Evolutionary conservation across 2,113 vertebrate species (phyloP).

Genomic region (Parus major): DNA sequence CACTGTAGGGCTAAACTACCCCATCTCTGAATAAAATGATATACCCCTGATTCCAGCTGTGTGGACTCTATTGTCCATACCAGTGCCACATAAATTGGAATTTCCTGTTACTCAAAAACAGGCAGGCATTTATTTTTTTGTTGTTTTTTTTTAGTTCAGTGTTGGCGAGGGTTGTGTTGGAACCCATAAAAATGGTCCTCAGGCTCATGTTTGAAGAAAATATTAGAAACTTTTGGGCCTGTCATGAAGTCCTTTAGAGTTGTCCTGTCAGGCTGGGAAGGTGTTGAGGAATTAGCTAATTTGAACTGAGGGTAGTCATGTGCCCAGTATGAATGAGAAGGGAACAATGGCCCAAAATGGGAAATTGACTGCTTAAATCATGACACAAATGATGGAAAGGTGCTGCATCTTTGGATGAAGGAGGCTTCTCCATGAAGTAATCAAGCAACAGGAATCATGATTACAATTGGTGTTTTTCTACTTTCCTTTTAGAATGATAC

Average conservation of each 20-base stretch:
- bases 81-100: neutral
- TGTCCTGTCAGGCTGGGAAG: neutral
- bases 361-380: rapidly evolving
- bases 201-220: neutral
- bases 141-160: neutral
- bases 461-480: neutral
- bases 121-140: neutral
- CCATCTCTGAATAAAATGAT: neutral
- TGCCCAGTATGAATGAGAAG: neutral
- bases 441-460: neutral
- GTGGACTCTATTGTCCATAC: neutral
- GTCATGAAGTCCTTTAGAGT: neutral
- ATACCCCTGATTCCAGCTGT: neutral
- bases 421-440: neutral
- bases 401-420: neutral
- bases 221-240: neutral
- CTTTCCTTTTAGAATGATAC: neutral
- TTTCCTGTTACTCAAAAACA: neutral
- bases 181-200: neutral
- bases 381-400: neutral
- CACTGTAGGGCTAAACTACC: neutral
- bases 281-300: neutral
- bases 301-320: neutral
- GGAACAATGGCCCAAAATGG: neutral
- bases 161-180: neutral